Evolutionary conservation across 2,797 vertebrate species (phyloP), one percentile per base, ranked within the genome.

Genomic region (Etheostoma perlongum): DNA sequence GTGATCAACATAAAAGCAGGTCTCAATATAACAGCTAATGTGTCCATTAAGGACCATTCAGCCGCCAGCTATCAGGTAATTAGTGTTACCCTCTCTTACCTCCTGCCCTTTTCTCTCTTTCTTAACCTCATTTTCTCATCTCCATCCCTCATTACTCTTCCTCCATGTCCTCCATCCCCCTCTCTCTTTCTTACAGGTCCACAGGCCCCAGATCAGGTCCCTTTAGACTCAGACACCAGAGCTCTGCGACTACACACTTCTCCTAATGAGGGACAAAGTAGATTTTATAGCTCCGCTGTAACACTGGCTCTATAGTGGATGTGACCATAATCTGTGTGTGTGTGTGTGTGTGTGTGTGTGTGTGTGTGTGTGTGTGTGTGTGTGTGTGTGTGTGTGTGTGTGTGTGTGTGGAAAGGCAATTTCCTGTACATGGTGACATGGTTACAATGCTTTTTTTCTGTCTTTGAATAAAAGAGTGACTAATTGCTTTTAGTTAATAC

Each of bases 221-320:
- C 78, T 76, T 62, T 40, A 64, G 68, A 79, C 69, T 44, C 64
- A 42, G 30, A 53, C 55, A 44, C 60, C 70, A 67, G 30, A n/a
- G 59, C 65, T 74, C 58, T 78, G 65, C 2, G 10, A 67, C 71
- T 52, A 82, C 72, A 86, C 60, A 47, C 64, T 63, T 63, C 68
- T 42, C 55, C 79, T 89, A 85, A 86, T 79, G 79, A 84, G 67
- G 67, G 57, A 68, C 61, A 78, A 78, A 81, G 83, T 69, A 67
- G 72, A 47, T 75, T 75, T 44, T 70, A 54, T 70, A 66, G 72
- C 30, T 46, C 25, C 1, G 16, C 67, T 33, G 51, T 51, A 68
- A 71, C 46, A 74, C 42, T 10, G 42, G 6, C 74, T 64, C 57
- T 44, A 54, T 65, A 49, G 65, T 46, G 71, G 49, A 84, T 66